Conservation (phyloP, 2,797 vertebrate genomes). For the Urocyon cinereoargenteus region DNA sequence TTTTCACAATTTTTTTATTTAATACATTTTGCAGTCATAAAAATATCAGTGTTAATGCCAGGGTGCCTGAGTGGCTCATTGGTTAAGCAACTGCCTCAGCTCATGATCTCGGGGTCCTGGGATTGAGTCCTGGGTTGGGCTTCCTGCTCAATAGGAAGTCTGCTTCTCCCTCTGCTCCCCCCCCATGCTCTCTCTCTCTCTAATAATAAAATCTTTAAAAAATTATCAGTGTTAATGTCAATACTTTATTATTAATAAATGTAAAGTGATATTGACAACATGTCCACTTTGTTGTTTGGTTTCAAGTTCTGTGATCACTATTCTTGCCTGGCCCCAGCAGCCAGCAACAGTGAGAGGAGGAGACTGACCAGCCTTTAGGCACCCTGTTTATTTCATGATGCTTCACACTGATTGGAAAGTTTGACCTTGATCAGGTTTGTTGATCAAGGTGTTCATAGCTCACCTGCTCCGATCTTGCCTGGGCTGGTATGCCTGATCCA, state of each 20-base stretch:
- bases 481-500: neutral
- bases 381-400: neutral
- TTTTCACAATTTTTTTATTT: constrained; percentile 17
- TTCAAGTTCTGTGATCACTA: neutral
- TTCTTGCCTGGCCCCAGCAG: too few species aligned
- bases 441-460: neutral
- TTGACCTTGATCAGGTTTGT: neutral
- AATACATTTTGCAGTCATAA: neutral
- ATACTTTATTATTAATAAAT: neutral
- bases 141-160: neutral
- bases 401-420: neutral
- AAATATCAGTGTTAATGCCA: neutral
- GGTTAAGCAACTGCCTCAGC: neutral
- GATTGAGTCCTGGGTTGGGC: neutral
- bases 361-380: neutral
- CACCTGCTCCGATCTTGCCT: neutral
- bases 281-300: neutral
- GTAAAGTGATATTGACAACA: neutral
- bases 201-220: neutral
- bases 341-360: neutral
- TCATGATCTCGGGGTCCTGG: neutral
- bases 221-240: neutral
- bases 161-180: neutral
- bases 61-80: neutral
- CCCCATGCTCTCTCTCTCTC: neutral